Conservation (phyloP, 2,888 invertebrate genomes). For the Diadegma fenestrale region DNA sequence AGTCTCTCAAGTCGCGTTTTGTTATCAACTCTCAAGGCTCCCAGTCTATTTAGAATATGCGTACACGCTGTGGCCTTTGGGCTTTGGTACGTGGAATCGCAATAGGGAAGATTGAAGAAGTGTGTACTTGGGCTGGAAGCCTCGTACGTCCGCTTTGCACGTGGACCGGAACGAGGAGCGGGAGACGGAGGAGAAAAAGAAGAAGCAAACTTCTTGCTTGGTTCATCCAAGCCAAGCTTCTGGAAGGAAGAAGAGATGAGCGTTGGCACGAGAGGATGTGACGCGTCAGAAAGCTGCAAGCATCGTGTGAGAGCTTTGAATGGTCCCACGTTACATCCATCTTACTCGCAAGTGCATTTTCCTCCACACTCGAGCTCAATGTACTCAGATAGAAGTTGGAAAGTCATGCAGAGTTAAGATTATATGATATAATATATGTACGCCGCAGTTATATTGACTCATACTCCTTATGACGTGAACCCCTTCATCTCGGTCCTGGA, state of each 20-base stretch:
- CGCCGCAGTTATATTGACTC: constrained; percentile 4
- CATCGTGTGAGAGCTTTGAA: constrained; percentile 44
- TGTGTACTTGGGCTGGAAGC: constrained; percentile 40
- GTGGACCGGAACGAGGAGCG: neutral
- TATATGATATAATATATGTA: constrained; percentile 1
- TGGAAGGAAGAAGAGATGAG: neutral
- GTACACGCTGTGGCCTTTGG: neutral
- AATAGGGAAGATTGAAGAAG: constrained; percentile 9
- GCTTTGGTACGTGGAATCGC: constrained; percentile 12
- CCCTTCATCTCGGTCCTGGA: constrained; percentile 59
- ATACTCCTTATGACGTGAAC: constrained; percentile 15
- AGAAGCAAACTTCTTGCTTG: constrained; percentile 13
- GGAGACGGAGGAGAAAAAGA: neutral
- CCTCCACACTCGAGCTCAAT: constrained; percentile 18
- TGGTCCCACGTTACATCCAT: constrained; percentile 52
- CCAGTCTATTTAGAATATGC: constrained; percentile 55
- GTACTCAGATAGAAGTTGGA: constrained; percentile 30
- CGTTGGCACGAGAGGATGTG: constrained; percentile 19
- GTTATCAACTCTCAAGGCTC: constrained; percentile 32
- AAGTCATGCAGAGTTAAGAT: constrained; percentile 15
- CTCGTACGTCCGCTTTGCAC: constrained; percentile 36
- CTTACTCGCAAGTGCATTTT: constrained; percentile 16
- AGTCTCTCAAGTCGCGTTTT: constrained; percentile 20
- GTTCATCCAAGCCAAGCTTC: constrained; percentile 9
- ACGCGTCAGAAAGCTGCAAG: constrained; percentile 46